phyloP scores from a whole-genome alignment of 2,113 vertebrate species.

The Etheostoma cragini region DNA sequence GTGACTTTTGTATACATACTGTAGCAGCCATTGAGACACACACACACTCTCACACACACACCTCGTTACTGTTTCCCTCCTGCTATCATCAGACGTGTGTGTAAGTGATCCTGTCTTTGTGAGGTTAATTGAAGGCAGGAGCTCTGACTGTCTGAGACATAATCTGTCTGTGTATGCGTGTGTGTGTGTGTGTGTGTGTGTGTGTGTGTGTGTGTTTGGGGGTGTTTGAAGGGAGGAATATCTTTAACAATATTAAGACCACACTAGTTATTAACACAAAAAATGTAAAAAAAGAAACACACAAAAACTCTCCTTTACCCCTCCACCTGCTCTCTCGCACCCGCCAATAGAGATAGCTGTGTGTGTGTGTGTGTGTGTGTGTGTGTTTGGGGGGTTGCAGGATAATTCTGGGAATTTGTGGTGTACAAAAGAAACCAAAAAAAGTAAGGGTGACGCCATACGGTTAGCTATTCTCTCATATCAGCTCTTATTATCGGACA shows the following conservation, averaged over 20 bases:
- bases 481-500: conserved; percentile 76
- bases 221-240: conserved; percentile 31
- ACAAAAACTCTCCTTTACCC: conserved; percentile 57
- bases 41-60: conserved; percentile 1
- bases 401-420: conserved; percentile 67
- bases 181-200: conserved; percentile 7
- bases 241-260: conserved; percentile 70
- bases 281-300: conserved; percentile 56
- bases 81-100: conserved; percentile 59
- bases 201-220: conserved; percentile 18
- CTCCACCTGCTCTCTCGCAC: conserved; percentile 68
- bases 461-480: conserved; percentile 75
- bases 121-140: conserved; percentile 83
- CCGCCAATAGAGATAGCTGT: conserved; percentile 61
- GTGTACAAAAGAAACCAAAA: conserved; percentile 71
- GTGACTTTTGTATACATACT: conserved; percentile 17
- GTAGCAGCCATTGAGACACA: not conserved
- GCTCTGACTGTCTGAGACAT: conserved; percentile 78
- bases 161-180: conserved; percentile 65
- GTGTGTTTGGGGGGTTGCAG: conserved; percentile 14
- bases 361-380: conserved; percentile 12
- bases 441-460: conserved; percentile 72
- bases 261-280: conserved; percentile 62
- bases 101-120: conserved; percentile 80
- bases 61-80: conserved; percentile 33